Percentiles rank a stretch among this genome's conserved stretches.
Conservation (phyloP, 2,888 invertebrate species). For the Subacronicta megacephala region DNA sequence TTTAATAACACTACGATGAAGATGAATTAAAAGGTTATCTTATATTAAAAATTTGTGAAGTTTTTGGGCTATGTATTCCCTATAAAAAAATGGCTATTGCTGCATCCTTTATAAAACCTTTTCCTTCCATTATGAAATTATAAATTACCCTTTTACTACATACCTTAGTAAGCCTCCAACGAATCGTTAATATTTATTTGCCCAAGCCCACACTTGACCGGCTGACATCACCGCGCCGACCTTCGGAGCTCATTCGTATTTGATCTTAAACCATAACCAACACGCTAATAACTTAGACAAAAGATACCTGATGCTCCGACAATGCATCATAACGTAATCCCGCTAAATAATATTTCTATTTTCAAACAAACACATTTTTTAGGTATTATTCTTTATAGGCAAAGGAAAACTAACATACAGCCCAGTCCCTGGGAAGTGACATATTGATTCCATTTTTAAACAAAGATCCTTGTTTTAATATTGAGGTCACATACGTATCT, state of each 20-base stretch:
- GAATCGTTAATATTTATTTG: constrained; percentile 42
- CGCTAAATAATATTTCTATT: no score
- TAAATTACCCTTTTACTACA: constrained; percentile 37
- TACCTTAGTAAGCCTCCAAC: constrained; percentile 30
- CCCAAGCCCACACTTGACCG: constrained; percentile 54
- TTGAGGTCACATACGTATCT: constrained; percentile 8
- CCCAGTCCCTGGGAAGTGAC: neutral
- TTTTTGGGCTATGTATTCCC: constrained; percentile 22
- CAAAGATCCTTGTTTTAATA: neutral
- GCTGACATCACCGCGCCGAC: constrained; percentile 55
- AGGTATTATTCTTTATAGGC: neutral
- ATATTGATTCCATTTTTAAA: neutral
- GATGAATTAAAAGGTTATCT: no score
- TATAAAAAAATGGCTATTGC: constrained; percentile 8
- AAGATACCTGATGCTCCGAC: constrained; percentile 30
- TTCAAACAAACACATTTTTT: no score
- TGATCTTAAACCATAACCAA: constrained; percentile 41
- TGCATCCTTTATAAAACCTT: neutral
- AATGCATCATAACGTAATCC: constrained; percentile 41
- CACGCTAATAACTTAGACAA: constrained; percentile 45
- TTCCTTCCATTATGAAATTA: constrained; percentile 12
- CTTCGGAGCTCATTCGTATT: constrained; percentile 52
- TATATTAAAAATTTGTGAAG: no score
- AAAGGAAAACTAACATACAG: neutral
- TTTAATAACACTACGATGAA: no score